These are phyloP conservation scores for Alsophila aescularia DNA, from an alignment of 2,888 invertebrate species.

Conservation along the genomic window DNA sequence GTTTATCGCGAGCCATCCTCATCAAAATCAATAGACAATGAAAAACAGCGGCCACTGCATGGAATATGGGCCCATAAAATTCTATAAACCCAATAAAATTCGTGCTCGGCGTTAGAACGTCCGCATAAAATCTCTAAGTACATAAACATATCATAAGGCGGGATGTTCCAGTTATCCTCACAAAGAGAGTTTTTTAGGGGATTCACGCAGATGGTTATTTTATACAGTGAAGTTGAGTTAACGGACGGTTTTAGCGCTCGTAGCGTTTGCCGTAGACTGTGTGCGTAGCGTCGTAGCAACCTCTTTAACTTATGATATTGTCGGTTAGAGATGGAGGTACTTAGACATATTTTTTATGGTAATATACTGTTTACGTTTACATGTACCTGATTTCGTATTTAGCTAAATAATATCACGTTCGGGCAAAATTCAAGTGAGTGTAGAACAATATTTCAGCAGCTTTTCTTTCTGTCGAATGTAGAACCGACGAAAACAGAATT, in stretches of 20 bases:
- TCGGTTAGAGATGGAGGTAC: conserved; percentile 4
- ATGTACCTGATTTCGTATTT: background rate
- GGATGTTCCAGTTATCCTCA: conserved; percentile 62
- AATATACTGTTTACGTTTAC: background rate
- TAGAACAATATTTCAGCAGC: too few relatives aligned
- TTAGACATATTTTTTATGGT: background rate
- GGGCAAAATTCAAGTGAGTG: too few relatives aligned
- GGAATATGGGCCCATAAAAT: conserved; percentile 80
- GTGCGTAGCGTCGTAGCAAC: conserved; percentile 28
- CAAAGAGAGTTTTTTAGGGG: conserved; percentile 79
- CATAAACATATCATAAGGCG: conserved; percentile 85
- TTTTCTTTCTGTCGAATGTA: too few relatives aligned
- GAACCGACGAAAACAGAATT: too few relatives aligned
- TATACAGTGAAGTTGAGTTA: conserved; percentile 79
- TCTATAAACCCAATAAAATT: conserved; percentile 84
- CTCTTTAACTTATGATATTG: conserved; percentile 8
- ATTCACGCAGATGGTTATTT: conserved; percentile 82
- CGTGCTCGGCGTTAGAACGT: conserved; percentile 82
- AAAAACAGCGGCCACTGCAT: conserved; percentile 78
- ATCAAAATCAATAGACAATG: conserved; percentile 81
- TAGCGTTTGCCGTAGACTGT: conserved; percentile 43
- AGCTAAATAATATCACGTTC: too few relatives aligned
- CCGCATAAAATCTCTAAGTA: conserved; percentile 84
- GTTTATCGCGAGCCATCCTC: conserved; percentile 54
- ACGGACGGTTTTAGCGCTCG: conserved; percentile 60